Percentiles rank a stretch among this genome's conserved stretches.
Evolutionary conservation across 2,888 invertebrate species (phyloP).

Genomic region (Drosophila yooni): DNA sequence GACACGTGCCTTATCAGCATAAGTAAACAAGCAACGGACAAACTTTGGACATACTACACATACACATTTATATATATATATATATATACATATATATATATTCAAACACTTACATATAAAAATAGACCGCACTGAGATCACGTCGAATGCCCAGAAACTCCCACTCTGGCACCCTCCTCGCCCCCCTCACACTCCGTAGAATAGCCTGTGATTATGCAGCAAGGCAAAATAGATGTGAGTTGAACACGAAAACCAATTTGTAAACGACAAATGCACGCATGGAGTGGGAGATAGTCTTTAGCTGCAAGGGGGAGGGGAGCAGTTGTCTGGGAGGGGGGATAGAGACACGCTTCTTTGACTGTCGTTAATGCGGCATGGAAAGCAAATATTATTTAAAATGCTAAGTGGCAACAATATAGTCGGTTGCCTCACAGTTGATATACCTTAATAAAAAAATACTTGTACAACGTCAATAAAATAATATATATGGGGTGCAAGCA

Average conservation of each 20-base stretch:
- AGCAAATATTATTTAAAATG: constrained; percentile 65
- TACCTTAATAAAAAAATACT: constrained; percentile 9
- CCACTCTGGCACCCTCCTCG: constrained; percentile 11
- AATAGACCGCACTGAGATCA: constrained; percentile 58
- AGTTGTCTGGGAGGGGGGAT: background rate
- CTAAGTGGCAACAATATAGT: constrained; percentile 16
- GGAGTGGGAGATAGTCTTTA: constrained; percentile 1
- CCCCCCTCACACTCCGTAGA: background rate
- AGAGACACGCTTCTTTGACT: constrained; percentile 63
- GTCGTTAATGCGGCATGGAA: constrained; percentile 68
- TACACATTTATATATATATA: background rate
- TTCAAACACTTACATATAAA: constrained; percentile 29
- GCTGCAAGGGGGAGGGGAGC: background rate
- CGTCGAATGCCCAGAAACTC: constrained; percentile 50
- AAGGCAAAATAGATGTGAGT: constrained; percentile 68
- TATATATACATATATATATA: background rate
- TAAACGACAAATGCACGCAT: constrained; percentile 72
- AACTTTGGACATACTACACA: constrained; percentile 34
- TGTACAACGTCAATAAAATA: background rate
- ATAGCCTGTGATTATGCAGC: constrained; percentile 72
- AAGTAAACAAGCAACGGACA: constrained; percentile 65
- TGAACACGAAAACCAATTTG: constrained; percentile 79
- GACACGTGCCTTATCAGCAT: constrained; percentile 83
- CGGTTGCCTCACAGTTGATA: constrained; percentile 5
- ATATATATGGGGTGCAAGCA: background rate